These are phyloP conservation scores for Scaptomyza pallida DNA, from an alignment of 1,140 invertebrate genomes.

Conservation along the genomic window DNA sequence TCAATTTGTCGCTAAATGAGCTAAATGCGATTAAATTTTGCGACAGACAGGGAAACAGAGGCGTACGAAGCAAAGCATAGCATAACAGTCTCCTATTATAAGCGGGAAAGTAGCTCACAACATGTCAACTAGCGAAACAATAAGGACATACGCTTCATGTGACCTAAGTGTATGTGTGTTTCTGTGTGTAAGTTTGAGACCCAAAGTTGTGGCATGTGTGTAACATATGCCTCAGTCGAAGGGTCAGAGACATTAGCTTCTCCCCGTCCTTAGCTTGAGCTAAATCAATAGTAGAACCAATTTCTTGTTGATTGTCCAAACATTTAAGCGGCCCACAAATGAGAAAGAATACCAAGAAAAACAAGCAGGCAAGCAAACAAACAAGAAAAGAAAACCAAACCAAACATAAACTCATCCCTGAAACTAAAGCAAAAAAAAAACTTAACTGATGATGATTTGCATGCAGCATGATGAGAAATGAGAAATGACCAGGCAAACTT, in stretches of 20 bases:
- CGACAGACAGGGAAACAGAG: slow-evolving; percentile 41
- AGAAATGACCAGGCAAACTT: slow-evolving; percentile 44
- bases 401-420: not conserved
- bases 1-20: slow-evolving; percentile 78
- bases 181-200: not conserved
- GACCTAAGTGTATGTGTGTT: not conserved
- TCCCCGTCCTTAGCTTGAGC: slow-evolving; percentile 18
- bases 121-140: slow-evolving; percentile 35
- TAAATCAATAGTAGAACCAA: slow-evolving; percentile 66
- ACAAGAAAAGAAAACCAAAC: not conserved
- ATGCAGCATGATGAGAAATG: slow-evolving; percentile 45
- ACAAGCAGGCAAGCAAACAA: slow-evolving; percentile 1
- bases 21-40: slow-evolving; percentile 76
- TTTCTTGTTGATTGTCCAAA: slow-evolving; percentile 45
- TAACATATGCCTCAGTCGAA: slow-evolving; percentile 54
- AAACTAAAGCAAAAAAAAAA: too few species aligned
- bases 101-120: slow-evolving; percentile 9
- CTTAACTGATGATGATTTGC: slow-evolving; percentile 58
- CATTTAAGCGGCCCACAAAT: slow-evolving; percentile 61
- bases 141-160: slow-evolving; percentile 13
- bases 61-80: not conserved
- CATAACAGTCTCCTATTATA: slow-evolving; percentile 46
- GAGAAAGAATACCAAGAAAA: slow-evolving; percentile 51
- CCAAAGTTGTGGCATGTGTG: slow-evolving; percentile 57
- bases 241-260: not conserved